Evolutionary conservation across 1,140 invertebrate species (phyloP), one percentile per base, ranked within the genome.

Genomic region (Neocloeon triangulifer): DNA sequence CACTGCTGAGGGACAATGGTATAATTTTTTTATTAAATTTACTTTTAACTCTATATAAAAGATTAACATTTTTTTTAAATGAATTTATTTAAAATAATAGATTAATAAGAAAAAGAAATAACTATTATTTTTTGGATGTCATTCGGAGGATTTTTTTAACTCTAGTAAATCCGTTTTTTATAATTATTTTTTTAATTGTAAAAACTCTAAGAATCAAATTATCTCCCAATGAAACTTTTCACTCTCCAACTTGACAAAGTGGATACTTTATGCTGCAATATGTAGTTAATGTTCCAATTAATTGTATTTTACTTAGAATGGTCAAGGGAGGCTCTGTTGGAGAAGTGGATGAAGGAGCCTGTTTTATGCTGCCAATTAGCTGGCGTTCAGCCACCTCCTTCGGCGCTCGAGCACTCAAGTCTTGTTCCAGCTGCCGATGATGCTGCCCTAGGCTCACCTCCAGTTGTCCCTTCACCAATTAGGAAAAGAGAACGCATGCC

Each of bases 301-400:
- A 23, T 23, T 23, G 21, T 23, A 23, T n/a, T n/a, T 23, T 8
- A 8, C n/a, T 46, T 49, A 74, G 73, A 75, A 56, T 77, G 73
- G 73, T 76, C 71, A 22, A 49, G 69, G 41, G 69, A 74, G 43
- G 49, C 60, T 19, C 46, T 76, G 17, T 47, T 74, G 22, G 71
- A 75, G 44, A 61, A 67, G 32, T 76, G 73, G 73, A 72, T 73
- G 58, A 59, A 56, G 38, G 67, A 75, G 43, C 59, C 72, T 1
- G 51, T 65, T 1, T 53, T 59, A 20, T 74, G 70, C 45, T 75
- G 72, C 49, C 61, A 69, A 44, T 55, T 61, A 38, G 70, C 66
- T 32, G 72, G 72, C 14, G 66, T 74, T 14, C 62, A 64, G 34
- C 59, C 67, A 8, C 71, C 69, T 19, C 39, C 57, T 2, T 54